Evolutionary conservation across 2,888 invertebrate species (phyloP).

Genomic region (Drosophila flavopinicola): DNA sequence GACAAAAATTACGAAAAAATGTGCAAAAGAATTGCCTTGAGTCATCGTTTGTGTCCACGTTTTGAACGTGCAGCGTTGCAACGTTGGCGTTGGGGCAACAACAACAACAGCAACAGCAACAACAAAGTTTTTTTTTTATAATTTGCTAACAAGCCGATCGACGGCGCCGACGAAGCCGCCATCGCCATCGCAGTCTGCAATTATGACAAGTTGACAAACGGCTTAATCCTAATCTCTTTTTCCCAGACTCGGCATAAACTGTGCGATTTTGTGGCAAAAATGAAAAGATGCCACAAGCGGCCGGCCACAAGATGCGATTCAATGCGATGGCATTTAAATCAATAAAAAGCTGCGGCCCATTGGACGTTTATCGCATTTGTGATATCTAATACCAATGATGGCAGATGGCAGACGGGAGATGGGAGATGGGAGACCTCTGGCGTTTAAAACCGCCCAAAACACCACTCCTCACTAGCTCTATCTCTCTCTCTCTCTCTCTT

Average conservation of each 20-base stretch:
- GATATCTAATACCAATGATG: slow-evolving; percentile 72
- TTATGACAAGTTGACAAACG: slow-evolving; percentile 80
- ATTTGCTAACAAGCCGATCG: slow-evolving; percentile 77
- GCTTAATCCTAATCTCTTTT: slow-evolving; percentile 78
- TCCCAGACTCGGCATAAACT: slow-evolving; percentile 50
- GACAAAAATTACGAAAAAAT: slow-evolving; percentile 68
- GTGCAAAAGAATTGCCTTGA: slow-evolving; percentile 73
- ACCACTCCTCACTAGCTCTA: not conserved
- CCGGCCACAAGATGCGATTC: slow-evolving; percentile 9
- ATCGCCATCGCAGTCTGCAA: slow-evolving; percentile 58
- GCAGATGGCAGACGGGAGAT: no score
- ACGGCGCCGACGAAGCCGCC: slow-evolving; percentile 77
- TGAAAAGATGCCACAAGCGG: slow-evolving; percentile 20
- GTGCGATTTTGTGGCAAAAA: slow-evolving; percentile 54
- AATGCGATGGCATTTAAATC: slow-evolving; percentile 69
- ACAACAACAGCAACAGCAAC: slow-evolving; percentile 7
- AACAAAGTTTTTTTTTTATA: slow-evolving; percentile 66
- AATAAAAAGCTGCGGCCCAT: slow-evolving; percentile 60
- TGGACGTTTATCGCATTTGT: slow-evolving; percentile 67
- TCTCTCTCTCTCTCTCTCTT: not conserved
- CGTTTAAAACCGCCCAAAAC: slow-evolving; percentile 24
- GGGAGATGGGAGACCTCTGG: slow-evolving; percentile 23
- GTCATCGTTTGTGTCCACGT: slow-evolving; percentile 67
- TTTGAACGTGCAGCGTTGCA: slow-evolving; percentile 36
- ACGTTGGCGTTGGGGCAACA: slow-evolving; percentile 62